A percentile compares a stretch with the other conserved stretches of the same genome.
Evolutionary conservation across 2,113 vertebrate genomes (phyloP).

Genomic region (Lampris megalopsis): DNA sequence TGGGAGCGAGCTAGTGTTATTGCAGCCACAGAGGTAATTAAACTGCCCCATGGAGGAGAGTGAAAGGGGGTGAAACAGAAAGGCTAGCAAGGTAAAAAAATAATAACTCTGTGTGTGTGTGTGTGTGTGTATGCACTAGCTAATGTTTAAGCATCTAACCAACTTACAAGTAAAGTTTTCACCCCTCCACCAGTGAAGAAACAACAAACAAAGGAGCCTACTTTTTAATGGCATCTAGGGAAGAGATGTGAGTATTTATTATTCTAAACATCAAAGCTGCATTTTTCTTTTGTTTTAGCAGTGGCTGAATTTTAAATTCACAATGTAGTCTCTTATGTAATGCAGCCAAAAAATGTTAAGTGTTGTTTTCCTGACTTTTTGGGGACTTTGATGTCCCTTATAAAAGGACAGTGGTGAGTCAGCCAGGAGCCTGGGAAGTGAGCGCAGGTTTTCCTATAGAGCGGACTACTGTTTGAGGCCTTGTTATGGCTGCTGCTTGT

Average conservation of each 20-base stretch:
- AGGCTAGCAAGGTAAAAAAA: conserved; percentile 59
- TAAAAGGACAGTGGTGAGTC: conserved; percentile 68
- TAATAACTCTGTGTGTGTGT: conserved; percentile 21
- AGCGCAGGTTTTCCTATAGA: conserved; percentile 68
- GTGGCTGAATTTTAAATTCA: conserved; percentile 57
- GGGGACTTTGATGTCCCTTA: conserved; percentile 77
- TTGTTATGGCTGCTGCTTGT: conserved; percentile 78
- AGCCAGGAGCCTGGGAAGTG: conserved; percentile 70
- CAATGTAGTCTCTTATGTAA: conserved; percentile 72
- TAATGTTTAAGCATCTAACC: too few species aligned
- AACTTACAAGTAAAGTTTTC: conserved; percentile 27
- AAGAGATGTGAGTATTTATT: conserved; percentile 79
- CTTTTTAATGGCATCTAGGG: conserved; percentile 51
- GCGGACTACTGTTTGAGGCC: conserved; percentile 63
- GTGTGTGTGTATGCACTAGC: conserved; percentile 3
- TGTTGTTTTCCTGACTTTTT: conserved; percentile 77
- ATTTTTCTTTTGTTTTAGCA: conserved; percentile 70
- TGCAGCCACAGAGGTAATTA: conserved; percentile 73
- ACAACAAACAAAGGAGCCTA: conserved; percentile 75
- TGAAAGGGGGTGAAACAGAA: conserved; percentile 34
- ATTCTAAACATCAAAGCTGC: conserved; percentile 80
- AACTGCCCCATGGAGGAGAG: conserved; percentile 50
- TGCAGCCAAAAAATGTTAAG: conserved; percentile 69
- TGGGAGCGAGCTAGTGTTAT: conserved; percentile 57
- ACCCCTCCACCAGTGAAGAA: conserved; percentile 56